These are phyloP conservation scores for Discoglossus pictus DNA, from an alignment of 2,797 vertebrate genomes.

Conservation along the genomic window DNA sequence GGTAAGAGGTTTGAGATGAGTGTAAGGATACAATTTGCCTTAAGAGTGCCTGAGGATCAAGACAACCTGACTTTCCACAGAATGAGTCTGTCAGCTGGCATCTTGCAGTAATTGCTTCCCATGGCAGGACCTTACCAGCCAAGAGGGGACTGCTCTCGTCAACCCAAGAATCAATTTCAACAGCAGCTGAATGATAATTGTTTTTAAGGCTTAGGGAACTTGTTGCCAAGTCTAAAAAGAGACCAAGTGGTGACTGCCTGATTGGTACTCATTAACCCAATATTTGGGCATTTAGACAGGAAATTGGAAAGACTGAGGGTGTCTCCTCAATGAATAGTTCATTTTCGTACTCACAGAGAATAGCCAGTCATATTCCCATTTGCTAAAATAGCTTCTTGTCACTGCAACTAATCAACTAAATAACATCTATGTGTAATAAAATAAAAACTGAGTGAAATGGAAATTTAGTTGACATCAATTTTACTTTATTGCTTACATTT, in stretches of 20 bases:
- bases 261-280: conserved; percentile 90
- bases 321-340: conserved; percentile 9
- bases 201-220: conserved; percentile 83
- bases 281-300: conserved; percentile 64
- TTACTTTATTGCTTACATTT: too few relatives aligned
- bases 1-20: conserved; percentile 93
- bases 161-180: conserved; percentile 88
- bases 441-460: conserved; percentile 1
- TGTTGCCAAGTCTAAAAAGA: conserved; percentile 81
- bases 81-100: conserved; percentile 97
- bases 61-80: conserved; percentile 84
- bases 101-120: conserved; percentile 97
- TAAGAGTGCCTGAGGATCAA: conserved; percentile 95
- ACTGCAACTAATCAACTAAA: conserved; percentile 31
- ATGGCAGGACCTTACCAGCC: conserved; percentile 91
- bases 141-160: conserved; percentile 74
- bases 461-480: too few relatives aligned
- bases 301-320: conserved; percentile 36
- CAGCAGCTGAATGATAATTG: conserved; percentile 86
- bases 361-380: background rate
- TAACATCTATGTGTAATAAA: conserved; percentile 23
- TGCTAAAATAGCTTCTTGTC: conserved; percentile 27
- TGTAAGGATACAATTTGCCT: conserved; percentile 96
- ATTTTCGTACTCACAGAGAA: conserved; percentile 36
- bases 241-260: conserved; percentile 70